Conservation (phyloP, 2,113 vertebrate genomes). For the Mustela lutreola region DNA sequence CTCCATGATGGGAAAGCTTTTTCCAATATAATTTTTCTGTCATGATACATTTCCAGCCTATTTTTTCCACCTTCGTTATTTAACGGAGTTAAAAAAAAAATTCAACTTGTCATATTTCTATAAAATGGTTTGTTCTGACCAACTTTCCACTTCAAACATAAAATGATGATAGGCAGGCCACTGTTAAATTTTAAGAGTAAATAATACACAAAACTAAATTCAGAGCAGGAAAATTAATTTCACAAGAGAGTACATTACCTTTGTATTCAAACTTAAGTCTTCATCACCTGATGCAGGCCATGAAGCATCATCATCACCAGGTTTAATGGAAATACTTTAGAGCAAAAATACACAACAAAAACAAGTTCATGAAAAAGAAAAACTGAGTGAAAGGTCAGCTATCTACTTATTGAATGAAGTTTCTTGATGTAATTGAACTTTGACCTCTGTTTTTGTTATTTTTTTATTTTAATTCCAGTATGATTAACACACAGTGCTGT, state of each 20-base stretch:
- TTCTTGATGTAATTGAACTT: background rate
- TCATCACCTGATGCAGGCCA: slow-evolving; percentile 95
- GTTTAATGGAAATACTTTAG: slow-evolving; percentile 85
- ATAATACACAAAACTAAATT: slow-evolving; percentile 23
- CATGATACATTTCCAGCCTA: no score
- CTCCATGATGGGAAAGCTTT: no score
- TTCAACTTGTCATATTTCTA: background rate
- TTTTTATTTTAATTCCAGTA: background rate
- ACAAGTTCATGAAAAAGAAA: slow-evolving; percentile 20
- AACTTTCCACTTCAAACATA: slow-evolving; percentile 12
- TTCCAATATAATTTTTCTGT: no score
- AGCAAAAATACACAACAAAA: slow-evolving; percentile 66
- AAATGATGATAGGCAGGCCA: background rate
- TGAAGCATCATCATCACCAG: slow-evolving; percentile 86
- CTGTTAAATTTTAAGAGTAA: slow-evolving; percentile 22
- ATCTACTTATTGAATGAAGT: background rate
- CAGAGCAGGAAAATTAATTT: slow-evolving; percentile 25
- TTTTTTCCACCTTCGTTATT: no score
- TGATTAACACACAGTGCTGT: background rate
- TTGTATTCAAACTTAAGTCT: slow-evolving; percentile 89
- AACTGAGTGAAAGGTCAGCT: background rate
- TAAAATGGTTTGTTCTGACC: background rate
- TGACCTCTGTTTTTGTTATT: background rate
- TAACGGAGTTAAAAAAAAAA: background rate
- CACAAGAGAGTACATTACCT: slow-evolving; percentile 88